Conservation (phyloP, 2,113 vertebrate species). For the Rhinichthys klamathensis region DNA sequence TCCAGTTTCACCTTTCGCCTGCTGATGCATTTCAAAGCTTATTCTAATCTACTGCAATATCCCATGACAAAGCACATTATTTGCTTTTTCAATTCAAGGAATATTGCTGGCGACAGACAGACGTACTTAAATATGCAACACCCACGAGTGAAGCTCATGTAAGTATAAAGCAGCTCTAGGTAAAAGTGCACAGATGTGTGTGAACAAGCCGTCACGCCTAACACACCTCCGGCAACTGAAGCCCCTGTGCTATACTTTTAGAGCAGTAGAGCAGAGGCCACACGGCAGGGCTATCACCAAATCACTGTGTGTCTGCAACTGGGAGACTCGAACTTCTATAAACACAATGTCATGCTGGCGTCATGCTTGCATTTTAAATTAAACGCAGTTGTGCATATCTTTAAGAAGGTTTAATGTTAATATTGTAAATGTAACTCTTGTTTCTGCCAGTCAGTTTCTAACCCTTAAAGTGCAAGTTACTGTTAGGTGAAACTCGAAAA, state of each 20-base stretch:
- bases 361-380: too few relatives aligned
- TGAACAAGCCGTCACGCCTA: neutral
- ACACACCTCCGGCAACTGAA: neutral
- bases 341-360: neutral
- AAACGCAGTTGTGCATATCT: too few relatives aligned
- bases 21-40: neutral
- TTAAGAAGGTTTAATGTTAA: neutral
- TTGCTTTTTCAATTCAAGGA: neutral
- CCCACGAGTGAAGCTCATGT: neutral
- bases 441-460: neutral
- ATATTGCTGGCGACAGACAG: neutral
- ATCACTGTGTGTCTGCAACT: neutral
- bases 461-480: too few relatives aligned
- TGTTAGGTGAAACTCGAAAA: too few relatives aligned
- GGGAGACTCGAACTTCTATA: neutral
- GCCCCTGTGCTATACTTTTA: neutral
- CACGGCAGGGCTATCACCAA: neutral
- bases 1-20: too few relatives aligned
- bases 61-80: too few relatives aligned
- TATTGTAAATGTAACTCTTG: neutral
- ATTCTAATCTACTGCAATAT: neutral
- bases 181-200: slow-evolving; percentile 14
- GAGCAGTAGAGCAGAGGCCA: neutral
- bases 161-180: neutral
- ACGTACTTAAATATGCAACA: too few relatives aligned